Evolutionary conservation across 2,888 invertebrate genomes (phyloP), one percentile per base, ranked within the genome.

Genomic region (Tachystola acroxantha): DNA sequence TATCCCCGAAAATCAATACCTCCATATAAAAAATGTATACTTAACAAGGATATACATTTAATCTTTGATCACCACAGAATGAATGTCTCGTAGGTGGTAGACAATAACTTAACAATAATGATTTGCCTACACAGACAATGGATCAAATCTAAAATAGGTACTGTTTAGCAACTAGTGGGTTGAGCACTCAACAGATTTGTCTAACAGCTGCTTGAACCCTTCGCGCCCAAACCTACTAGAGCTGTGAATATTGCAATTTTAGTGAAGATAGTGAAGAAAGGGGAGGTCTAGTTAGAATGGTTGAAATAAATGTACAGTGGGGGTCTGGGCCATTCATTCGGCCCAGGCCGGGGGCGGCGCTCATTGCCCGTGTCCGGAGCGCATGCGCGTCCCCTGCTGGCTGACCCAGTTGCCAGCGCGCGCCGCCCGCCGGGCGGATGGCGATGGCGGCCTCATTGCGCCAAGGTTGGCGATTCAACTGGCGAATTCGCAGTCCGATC

Each of bases 341-440:
- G 64, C 65, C 69, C 67, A 64, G 73, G 68, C 68, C 68, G 78
- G 77, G 82, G 84, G 80, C 78, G 79, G 77, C 60, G 75, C 75
- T 81, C 78, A 84, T 82, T 85, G 82, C 73, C 53, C 54, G 71
- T 66, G 76, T 82, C 81, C 80, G 79, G 78, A 73, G 65, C 74
- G 84, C 85, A 75, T 79, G 81, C 82, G 81, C 76, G 76, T 68
- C 70, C 73, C 60, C 72, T 82, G 85, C 70, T 85, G 85, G 84
- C 84, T 82, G 77, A 84, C 64, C 79, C 81, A 80, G 61, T 48
- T 46, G 46, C 65, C 64, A 56, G 58, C 57, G 53, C 61, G 57
- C 51, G 59, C 54, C 64, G 64, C 39, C 42, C 38, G 34, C 39
- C 52, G 51, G 48, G 48, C 48, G 50, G 47, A 49, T 57, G 69